These are phyloP conservation scores for Gortyna flavago DNA, from an alignment of 2,888 invertebrate species.

Conservation along the genomic window DNA sequence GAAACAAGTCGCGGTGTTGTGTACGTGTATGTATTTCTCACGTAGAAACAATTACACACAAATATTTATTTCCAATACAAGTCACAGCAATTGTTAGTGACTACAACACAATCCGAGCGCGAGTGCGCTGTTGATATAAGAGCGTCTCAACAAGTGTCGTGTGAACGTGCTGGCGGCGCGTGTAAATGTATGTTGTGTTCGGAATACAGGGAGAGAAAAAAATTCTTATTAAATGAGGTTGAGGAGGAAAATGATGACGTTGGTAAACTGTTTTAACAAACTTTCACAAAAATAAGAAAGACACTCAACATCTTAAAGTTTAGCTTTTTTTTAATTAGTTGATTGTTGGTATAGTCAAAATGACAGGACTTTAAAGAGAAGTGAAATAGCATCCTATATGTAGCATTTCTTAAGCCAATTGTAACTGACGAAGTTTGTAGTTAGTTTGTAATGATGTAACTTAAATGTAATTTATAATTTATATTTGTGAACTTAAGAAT, in stretches of 20 bases:
- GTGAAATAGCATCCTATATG: not conserved
- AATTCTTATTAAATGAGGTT: not conserved
- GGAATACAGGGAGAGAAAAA: not conserved
- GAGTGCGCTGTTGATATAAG: slow-evolving; percentile 14
- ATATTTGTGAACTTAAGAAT: no score
- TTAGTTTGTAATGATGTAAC: no score
- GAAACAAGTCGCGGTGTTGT: no score
- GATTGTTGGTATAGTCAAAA: not conserved
- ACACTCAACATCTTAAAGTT: not conserved
- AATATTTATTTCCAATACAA: not conserved
- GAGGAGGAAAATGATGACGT: not conserved
- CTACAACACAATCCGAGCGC: not conserved
- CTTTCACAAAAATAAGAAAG: not conserved
- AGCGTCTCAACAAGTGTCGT: slow-evolving; percentile 31
- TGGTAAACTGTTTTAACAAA: not conserved
- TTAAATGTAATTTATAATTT: no score
- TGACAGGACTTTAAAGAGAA: not conserved
- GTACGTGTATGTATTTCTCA: no score
- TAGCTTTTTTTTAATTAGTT: not conserved
- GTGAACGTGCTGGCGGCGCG: slow-evolving; percentile 25
- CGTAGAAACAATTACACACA: not conserved
- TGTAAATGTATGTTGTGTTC: slow-evolving; percentile 1
- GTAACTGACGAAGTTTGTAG: no score
- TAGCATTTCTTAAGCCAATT: not conserved
- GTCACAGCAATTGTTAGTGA: slow-evolving; percentile 17